Conservation (phyloP, 2,888 invertebrate genomes). For the Stegana nigrithorax region DNA sequence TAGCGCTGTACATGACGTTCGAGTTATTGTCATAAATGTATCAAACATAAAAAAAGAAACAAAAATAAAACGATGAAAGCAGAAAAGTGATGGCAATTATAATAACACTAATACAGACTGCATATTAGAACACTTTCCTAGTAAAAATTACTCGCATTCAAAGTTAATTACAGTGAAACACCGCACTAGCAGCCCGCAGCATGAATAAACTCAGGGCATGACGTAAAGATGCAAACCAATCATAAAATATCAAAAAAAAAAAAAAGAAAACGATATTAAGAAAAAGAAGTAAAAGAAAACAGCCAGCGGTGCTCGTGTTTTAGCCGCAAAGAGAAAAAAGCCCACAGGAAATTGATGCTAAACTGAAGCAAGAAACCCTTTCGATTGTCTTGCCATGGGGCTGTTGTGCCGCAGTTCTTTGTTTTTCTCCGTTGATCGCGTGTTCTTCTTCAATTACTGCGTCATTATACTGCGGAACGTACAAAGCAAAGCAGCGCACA, state of each 20-base stretch:
- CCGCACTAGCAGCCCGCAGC: neutral
- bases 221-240: too few species aligned
- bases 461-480: conserved; percentile 58
- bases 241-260: conserved; percentile 27
- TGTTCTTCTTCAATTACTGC: conserved; percentile 60
- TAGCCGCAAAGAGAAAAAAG: too few species aligned
- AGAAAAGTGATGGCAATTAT: too few species aligned
- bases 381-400: conserved; percentile 27
- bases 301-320: too few species aligned
- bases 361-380: conserved; percentile 39
- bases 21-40: neutral
- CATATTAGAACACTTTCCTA: conserved; percentile 15
- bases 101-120: conserved; percentile 9
- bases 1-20: neutral
- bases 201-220: too few species aligned
- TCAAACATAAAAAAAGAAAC: neutral
- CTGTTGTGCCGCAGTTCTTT: conserved; percentile 16
- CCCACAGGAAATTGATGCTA: too few species aligned
- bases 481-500: conserved; percentile 43
- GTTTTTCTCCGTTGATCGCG: conserved; percentile 43
- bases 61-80: neutral
- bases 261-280: conserved; percentile 16
- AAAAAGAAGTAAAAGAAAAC: conserved; percentile 11
- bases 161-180: neutral
- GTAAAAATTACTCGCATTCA: conserved; percentile 12